These are phyloP conservation scores for Exocentrus adspersus DNA, from an alignment of 2,888 invertebrate species.

Conservation along the genomic window DNA sequence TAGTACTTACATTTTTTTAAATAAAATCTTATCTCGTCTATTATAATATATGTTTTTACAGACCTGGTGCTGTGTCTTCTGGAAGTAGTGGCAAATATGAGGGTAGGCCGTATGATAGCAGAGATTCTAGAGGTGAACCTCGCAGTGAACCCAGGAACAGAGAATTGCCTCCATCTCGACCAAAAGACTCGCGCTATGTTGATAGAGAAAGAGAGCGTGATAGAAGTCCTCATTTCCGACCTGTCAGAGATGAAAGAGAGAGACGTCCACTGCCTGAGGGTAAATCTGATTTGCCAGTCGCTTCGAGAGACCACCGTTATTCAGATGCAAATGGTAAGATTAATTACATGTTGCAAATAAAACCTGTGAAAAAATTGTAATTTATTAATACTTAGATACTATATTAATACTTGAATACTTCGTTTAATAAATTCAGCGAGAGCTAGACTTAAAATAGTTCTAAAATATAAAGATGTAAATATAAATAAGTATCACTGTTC, in stretches of 20 bases:
- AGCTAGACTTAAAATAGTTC: no score
- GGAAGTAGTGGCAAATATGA: slow-evolving; percentile 44
- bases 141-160: slow-evolving; percentile 36
- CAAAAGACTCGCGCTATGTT: slow-evolving; percentile 53
- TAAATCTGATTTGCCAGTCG: slow-evolving; percentile 50
- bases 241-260: slow-evolving; percentile 49
- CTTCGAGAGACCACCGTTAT: slow-evolving; percentile 44
- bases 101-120: slow-evolving; percentile 45
- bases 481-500: no score
- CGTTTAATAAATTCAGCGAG: no score
- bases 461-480: no score
- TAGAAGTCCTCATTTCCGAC: slow-evolving; percentile 56
- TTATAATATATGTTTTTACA: slow-evolving; percentile 35
- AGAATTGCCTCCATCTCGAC: slow-evolving; percentile 34
- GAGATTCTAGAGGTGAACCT: slow-evolving; percentile 39
- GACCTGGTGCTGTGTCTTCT: slow-evolving; percentile 40
- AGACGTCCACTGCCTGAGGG: slow-evolving; percentile 49
- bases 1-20: no score
- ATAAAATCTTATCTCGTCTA: no score
- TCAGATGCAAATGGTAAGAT: slow-evolving; percentile 28
- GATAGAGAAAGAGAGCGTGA: slow-evolving; percentile 55
- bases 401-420: no score
- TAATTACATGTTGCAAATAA: no score
- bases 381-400: no score
- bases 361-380: no score